Percentiles rank a stretch among this genome's conserved stretches.
Evolutionary conservation across 2,113 vertebrate genomes (phyloP).

Genomic region (Cololabis saira): DNA sequence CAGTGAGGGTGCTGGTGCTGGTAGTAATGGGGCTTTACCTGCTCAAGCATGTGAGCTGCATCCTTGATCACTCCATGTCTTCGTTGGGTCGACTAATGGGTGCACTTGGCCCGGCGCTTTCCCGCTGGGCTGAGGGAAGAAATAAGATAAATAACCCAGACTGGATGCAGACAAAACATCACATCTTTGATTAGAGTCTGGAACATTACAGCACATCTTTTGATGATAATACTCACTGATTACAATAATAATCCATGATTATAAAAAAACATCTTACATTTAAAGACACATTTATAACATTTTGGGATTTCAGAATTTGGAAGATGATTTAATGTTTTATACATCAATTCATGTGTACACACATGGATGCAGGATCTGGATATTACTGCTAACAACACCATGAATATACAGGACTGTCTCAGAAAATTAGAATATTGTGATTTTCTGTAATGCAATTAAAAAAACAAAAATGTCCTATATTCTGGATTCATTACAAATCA

Average conservation of each 20-base stretch:
- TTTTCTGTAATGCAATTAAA: too few relatives aligned
- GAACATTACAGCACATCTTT: background rate
- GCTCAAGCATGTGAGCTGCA: conserved; percentile 48
- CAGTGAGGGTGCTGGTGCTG: background rate
- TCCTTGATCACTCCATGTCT: conserved; percentile 71
- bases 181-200: conserved; percentile 5
- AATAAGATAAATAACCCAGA: conserved; percentile 44
- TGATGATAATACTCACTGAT: background rate
- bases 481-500: too few relatives aligned
- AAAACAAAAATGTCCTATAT: too few relatives aligned
- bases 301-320: too few relatives aligned
- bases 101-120: conserved; percentile 51
- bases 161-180: conserved; percentile 2
- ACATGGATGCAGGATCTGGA: too few relatives aligned
- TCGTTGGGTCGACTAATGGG: conserved; percentile 57
- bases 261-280: too few relatives aligned
- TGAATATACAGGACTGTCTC: too few relatives aligned
- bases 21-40: conserved; percentile 21
- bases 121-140: conserved; percentile 49
- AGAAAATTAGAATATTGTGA: too few relatives aligned
- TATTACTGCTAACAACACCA: too few relatives aligned
- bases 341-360: too few relatives aligned
- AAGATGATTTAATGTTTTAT: too few relatives aligned
- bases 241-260: background rate
- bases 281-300: background rate